These are phyloP conservation scores for Hemicordylus capensis DNA, from an alignment of 2,113 vertebrate species.

Conservation along the genomic window DNA sequence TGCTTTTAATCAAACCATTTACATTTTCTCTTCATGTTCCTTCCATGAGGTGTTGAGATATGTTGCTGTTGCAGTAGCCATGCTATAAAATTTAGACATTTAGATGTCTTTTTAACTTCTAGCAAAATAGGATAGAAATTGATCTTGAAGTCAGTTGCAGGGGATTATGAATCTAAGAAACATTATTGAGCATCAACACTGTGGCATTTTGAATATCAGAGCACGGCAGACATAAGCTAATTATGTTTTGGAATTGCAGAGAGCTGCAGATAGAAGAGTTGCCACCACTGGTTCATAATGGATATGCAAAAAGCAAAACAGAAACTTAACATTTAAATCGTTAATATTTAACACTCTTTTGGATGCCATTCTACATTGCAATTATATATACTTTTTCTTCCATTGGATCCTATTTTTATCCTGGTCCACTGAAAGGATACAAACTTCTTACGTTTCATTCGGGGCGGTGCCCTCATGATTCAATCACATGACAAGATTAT, in stretches of 20 bases:
- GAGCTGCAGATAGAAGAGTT: background rate
- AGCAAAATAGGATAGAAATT: background rate
- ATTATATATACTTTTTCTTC: background rate
- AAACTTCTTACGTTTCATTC: background rate
- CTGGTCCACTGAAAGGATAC: background rate
- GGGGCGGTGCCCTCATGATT: background rate
- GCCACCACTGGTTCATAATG: background rate
- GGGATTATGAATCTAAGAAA: background rate
- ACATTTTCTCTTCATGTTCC: background rate
- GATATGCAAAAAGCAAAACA: background rate
- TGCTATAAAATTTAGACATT: background rate
- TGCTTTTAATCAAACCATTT: slow-evolving; percentile 8
- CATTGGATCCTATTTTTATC: background rate
- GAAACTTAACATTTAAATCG: background rate
- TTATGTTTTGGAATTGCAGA: background rate
- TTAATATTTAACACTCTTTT: background rate
- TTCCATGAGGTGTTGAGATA: background rate
- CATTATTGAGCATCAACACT: background rate
- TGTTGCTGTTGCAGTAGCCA: background rate
- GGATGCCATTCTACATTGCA: background rate
- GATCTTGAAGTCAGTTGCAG: background rate
- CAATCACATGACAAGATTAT: background rate
- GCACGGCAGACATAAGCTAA: background rate
- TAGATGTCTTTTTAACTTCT: background rate
- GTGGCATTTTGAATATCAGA: background rate